A percentile compares a stretch with the other conserved stretches of the same genome.
Evolutionary conservation across 2,113 vertebrate genomes (phyloP).

Genomic region (Eolophus roseicapilla): DNA sequence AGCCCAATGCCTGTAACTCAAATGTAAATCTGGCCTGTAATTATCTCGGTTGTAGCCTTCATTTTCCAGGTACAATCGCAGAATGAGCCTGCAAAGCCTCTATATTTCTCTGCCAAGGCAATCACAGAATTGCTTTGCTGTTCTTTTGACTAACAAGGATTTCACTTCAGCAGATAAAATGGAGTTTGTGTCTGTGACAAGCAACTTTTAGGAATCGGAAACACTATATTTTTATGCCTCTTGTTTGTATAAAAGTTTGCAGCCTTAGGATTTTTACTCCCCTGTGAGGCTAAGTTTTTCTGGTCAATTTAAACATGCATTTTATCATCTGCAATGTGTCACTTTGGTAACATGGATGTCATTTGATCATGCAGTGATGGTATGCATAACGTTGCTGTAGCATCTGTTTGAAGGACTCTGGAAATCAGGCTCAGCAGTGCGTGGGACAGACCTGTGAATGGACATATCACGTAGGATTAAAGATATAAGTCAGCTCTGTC

Average conservation of each 20-base stretch:
- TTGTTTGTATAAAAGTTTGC: not conserved
- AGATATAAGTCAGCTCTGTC: not conserved
- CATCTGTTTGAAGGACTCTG: not conserved
- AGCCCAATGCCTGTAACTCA: not conserved
- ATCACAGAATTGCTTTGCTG: not conserved
- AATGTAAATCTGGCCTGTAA: not conserved
- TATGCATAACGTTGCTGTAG: not conserved
- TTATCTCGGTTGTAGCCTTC: not conserved
- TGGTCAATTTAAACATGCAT: not conserved
- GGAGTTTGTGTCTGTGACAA: not conserved
- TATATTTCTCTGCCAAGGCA: not conserved
- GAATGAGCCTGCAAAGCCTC: not conserved
- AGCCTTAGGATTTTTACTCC: not conserved
- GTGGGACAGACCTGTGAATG: not conserved
- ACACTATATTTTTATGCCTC: not conserved
- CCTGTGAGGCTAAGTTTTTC: not conserved
- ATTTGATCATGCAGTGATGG: not conserved
- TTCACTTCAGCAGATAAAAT: not conserved
- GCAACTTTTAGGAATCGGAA: not conserved
- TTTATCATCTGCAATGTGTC: not conserved
- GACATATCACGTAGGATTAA: not conserved
- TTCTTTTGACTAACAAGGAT: not conserved
- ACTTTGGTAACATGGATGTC: not conserved
- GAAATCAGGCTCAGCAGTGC: not conserved
- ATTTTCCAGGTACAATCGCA: not conserved